Conservation (phyloP, 2,113 vertebrate genomes). For the Elachura formosa region DNA sequence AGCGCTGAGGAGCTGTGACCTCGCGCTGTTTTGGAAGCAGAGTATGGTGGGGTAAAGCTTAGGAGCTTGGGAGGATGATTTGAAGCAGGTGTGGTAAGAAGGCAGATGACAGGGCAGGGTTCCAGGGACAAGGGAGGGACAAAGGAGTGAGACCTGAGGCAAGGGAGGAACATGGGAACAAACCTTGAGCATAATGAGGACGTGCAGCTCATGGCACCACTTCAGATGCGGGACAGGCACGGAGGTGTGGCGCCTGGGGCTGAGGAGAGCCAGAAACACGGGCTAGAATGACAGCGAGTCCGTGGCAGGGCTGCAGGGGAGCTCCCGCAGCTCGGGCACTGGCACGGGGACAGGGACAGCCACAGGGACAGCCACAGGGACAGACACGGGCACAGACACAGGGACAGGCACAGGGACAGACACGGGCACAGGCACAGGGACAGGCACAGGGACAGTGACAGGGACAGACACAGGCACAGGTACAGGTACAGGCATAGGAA, state of each 20-base stretch:
- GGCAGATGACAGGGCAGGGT: background rate
- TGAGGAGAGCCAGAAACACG: background rate
- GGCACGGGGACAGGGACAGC: background rate
- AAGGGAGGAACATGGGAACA: slow-evolving; percentile 6
- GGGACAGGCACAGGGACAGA: background rate
- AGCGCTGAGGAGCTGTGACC: background rate
- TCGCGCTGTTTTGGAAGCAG: background rate
- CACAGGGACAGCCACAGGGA: background rate
- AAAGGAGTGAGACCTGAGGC: background rate
- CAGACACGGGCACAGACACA: no score
- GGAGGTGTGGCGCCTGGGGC: background rate
- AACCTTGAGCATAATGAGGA: background rate
- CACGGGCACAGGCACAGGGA: background rate
- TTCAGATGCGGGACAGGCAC: background rate
- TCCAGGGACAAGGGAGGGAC: background rate
- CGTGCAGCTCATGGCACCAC: background rate
- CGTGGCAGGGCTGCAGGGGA: background rate
- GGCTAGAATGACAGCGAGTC: background rate
- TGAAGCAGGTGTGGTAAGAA: background rate
- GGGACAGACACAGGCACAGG: background rate
- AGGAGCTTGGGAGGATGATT: background rate
- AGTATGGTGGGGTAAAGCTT: background rate
- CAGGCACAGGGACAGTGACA: background rate
- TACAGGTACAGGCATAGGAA: no score
- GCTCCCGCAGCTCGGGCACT: background rate